These are phyloP conservation scores for Syrmaticus mikado DNA, from an alignment of 2,113 vertebrate genomes.

Conservation along the genomic window DNA sequence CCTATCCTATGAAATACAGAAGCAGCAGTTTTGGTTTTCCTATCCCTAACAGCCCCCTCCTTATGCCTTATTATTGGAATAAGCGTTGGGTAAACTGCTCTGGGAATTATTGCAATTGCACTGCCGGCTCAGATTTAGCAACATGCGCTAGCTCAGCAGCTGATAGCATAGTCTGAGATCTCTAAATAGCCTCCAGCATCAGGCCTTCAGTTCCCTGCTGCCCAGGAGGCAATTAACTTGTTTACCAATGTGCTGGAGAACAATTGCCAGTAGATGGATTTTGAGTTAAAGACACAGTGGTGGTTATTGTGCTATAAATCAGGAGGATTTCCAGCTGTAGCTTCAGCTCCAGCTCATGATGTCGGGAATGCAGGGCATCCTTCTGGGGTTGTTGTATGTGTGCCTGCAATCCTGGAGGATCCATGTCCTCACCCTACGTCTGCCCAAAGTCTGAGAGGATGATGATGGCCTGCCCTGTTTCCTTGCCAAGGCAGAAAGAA, in stretches of 20 bases:
- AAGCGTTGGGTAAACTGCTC: slow-evolving; percentile 13
- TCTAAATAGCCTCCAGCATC: background rate
- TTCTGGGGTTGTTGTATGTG: background rate
- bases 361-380: background rate
- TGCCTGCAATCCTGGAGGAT: background rate
- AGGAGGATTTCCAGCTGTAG: background rate
- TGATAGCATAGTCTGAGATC: background rate
- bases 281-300: background rate
- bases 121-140: background rate
- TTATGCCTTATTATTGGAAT: background rate
- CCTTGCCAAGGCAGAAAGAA: accelerated
- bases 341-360: background rate
- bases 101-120: slow-evolving; percentile 7
- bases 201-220: background rate
- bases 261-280: background rate
- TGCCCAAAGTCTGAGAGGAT: background rate
- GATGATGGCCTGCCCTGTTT: background rate
- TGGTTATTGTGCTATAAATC: accelerated
- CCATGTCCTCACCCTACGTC: accelerated
- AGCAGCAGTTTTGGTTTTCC: background rate
- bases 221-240: background rate
- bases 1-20: background rate
- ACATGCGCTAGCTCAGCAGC: slow-evolving; percentile 10
- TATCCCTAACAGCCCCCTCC: background rate
- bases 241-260: background rate